Percentiles rank a stretch among this genome's conserved stretches.
These are phyloP conservation scores for Periophthalmus modestus DNA, from an alignment of 2,113 vertebrate genomes.

Conservation along the genomic window DNA sequence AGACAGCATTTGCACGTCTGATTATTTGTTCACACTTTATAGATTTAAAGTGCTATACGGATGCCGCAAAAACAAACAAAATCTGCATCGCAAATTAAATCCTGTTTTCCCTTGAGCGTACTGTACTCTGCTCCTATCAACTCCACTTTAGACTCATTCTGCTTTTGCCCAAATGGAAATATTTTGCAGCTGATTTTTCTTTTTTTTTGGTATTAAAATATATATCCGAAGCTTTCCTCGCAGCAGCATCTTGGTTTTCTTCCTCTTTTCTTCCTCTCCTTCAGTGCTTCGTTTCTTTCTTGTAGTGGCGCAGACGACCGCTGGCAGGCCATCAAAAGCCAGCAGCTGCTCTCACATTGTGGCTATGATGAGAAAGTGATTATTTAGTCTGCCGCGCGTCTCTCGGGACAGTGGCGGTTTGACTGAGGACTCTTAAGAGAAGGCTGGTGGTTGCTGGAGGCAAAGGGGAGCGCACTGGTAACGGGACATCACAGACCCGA, in stretches of 20 bases:
- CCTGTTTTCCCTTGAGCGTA: conserved; percentile 24
- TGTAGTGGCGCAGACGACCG: conserved; percentile 32
- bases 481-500: conserved; percentile 57
- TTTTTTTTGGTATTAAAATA: conserved; percentile 26
- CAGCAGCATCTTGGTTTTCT: conserved; percentile 44
- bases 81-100: conserved; percentile 21
- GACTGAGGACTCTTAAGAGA: conserved; percentile 45
- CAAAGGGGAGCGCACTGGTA: conserved; percentile 48
- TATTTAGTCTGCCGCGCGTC: conserved; percentile 71
- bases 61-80: conserved; percentile 21
- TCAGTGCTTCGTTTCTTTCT: conserved; percentile 31
- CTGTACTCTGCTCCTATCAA: conserved; percentile 4
- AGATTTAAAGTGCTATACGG: conserved; percentile 20
- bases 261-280: conserved; percentile 44
- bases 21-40: conserved; percentile 16
- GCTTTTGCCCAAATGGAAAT: conserved; percentile 8
- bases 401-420: conserved; percentile 54
- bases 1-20: background rate
- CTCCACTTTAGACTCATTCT: conserved; percentile 10
- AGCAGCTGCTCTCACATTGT: conserved; percentile 66
- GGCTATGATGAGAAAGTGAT: conserved; percentile 58
- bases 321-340: conserved; percentile 60
- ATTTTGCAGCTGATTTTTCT: conserved; percentile 12
- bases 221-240: conserved; percentile 46
- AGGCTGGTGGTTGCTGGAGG: conserved; percentile 38